Conservation (phyloP, 2,888 invertebrate genomes). For the Microdon myrmicae region DNA sequence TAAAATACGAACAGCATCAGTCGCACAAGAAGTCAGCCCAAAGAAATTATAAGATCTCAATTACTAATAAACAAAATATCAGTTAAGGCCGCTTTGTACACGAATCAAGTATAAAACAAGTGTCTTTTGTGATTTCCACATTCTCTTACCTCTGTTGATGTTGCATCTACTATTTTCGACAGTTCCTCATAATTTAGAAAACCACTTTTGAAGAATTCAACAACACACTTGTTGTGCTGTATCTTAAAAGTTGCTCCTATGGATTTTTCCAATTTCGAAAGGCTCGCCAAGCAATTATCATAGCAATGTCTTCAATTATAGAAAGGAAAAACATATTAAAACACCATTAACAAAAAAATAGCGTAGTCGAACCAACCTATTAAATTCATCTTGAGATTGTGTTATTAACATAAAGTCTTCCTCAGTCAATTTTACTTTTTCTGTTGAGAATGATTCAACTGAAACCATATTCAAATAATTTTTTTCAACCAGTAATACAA, state of each 20-base stretch:
- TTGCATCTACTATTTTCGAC: constrained; percentile 73
- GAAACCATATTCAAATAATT: constrained; percentile 22
- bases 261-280: constrained; percentile 59
- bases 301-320: constrained; percentile 56
- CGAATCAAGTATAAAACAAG: too few species aligned
- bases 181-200: constrained; percentile 80
- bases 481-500: too few species aligned
- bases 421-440: constrained; percentile 41
- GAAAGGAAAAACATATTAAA: background rate
- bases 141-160: constrained; percentile 53
- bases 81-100: too few species aligned
- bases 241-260: constrained; percentile 57
- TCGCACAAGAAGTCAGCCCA: too few species aligned
- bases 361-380: constrained; percentile 55
- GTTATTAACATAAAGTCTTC: constrained; percentile 62
- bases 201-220: constrained; percentile 80
- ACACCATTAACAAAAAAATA: too few species aligned
- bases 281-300: constrained; percentile 60
- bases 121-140: too few species aligned
- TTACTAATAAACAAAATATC: too few species aligned
- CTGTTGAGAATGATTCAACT: constrained; percentile 10
- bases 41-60: too few species aligned
- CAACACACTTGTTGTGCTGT: constrained; percentile 83
- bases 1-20: too few species aligned
- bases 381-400: constrained; percentile 63